Conservation (phyloP, 2,888 invertebrate species). For the Cinara cedri region DNA sequence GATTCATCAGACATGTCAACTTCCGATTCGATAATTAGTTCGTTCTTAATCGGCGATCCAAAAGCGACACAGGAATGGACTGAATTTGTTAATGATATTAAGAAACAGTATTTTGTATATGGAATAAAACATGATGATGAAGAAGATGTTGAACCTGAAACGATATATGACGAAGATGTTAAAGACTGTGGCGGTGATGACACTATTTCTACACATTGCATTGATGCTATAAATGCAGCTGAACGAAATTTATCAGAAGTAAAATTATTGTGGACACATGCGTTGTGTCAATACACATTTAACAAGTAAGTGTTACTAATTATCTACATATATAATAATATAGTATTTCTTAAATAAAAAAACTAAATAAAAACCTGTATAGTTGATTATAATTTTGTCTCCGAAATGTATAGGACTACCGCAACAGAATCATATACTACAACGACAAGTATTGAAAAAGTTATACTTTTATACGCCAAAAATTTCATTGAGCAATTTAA, state of each 20-base stretch:
- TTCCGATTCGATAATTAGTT: too few species aligned
- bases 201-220: not conserved
- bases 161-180: too few species aligned
- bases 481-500: conserved; percentile 45
- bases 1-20: not conserved
- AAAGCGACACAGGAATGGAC: too few species aligned
- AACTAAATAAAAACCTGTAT: too few species aligned
- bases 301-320: conserved; percentile 5
- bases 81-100: too few species aligned
- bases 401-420: not conserved
- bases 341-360: too few species aligned
- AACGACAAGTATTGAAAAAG: conserved; percentile 40
- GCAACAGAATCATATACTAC: conserved; percentile 29
- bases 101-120: too few species aligned
- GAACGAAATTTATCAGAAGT: not conserved
- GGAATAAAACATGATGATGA: not conserved
- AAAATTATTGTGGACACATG: conserved; percentile 25
- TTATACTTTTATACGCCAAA: conserved; percentile 1
- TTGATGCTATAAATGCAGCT: conserved; percentile 17
- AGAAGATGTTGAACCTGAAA: too few species aligned
- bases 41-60: too few species aligned
- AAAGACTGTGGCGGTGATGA: not conserved
- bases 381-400: too few species aligned
- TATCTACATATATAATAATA: too few species aligned
- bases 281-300: not conserved